These are phyloP conservation scores for Orthosia gracilis DNA, from an alignment of 2,888 invertebrate species.

Conservation along the genomic window DNA sequence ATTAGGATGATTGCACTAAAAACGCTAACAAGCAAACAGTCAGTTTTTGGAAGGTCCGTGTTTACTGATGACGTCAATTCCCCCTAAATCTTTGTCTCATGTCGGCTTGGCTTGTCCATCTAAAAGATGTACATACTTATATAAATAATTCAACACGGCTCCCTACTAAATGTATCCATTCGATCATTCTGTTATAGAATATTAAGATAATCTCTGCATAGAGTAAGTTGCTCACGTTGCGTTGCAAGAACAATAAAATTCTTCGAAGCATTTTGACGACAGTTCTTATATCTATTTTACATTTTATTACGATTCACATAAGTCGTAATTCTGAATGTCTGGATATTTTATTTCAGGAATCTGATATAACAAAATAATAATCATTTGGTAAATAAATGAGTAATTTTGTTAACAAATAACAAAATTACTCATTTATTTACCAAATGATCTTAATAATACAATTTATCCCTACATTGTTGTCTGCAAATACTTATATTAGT, in stretches of 20 bases:
- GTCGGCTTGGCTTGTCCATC: not conserved
- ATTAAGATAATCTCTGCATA: slow-evolving; percentile 42
- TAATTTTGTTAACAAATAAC: too few species aligned
- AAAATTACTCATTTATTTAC: not conserved
- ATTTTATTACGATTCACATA: slow-evolving; percentile 28
- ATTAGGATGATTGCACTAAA: slow-evolving; percentile 30
- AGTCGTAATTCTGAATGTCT: slow-evolving; percentile 19
- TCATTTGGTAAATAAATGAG: too few species aligned
- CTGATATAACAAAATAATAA: too few species aligned
- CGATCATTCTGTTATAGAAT: slow-evolving; percentile 44
- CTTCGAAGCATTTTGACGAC: slow-evolving; percentile 47
- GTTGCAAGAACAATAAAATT: slow-evolving; percentile 13
- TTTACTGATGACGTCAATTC: slow-evolving; percentile 23
- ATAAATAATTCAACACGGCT: slow-evolving; percentile 48
- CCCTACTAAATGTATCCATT: slow-evolving; percentile 44
- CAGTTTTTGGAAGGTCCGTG: slow-evolving; percentile 14
- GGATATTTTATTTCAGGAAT: slow-evolving; percentile 18
- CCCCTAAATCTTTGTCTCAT: slow-evolving; percentile 6
- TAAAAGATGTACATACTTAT: slow-evolving; percentile 31
- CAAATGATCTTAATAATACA: not conserved
- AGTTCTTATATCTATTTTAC: slow-evolving; percentile 27
- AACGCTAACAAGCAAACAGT: slow-evolving; percentile 28
- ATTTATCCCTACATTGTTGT: slow-evolving; percentile 5
- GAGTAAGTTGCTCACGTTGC: slow-evolving; percentile 40
- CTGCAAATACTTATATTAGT: not conserved